These are phyloP conservation scores for Oreonectes daqikongensis DNA, from an alignment of 2,797 vertebrate genomes.

Conservation along the genomic window DNA sequence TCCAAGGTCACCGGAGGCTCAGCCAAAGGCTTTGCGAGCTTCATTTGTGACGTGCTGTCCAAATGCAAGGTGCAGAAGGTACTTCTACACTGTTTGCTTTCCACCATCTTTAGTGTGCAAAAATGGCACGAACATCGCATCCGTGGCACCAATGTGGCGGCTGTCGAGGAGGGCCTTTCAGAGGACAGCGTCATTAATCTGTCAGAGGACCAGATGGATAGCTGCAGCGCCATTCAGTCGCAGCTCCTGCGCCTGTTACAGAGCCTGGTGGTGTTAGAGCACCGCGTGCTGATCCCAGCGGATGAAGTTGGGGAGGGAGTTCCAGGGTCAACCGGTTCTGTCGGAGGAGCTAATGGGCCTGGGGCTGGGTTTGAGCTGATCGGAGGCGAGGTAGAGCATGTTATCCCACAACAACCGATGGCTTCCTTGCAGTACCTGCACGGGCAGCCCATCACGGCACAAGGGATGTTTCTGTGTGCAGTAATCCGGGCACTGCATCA, in stretches of 20 bases:
- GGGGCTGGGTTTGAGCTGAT: slow-evolving; percentile 88
- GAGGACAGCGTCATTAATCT: slow-evolving; percentile 97
- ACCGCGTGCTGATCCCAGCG: slow-evolving; percentile 86
- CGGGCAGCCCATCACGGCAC: slow-evolving; percentile 94
- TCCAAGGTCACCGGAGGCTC: slow-evolving; percentile 92
- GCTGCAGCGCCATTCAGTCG: slow-evolving; percentile 92
- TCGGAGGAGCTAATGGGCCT: slow-evolving; percentile 68
- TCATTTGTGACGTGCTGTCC: slow-evolving; percentile 94
- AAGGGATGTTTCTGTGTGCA: slow-evolving; percentile 98
- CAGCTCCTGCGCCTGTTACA: slow-evolving; percentile 93
- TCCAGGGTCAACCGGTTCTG: slow-evolving; percentile 75
- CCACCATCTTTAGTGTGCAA: slow-evolving; percentile 95
- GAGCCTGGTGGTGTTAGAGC: slow-evolving; percentile 91
- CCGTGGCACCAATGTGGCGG: slow-evolving; percentile 82
- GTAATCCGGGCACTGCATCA: slow-evolving; percentile 96
- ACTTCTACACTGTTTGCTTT: slow-evolving; percentile 93
- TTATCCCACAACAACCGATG: slow-evolving; percentile 95
- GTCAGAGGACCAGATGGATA: slow-evolving; percentile 94
- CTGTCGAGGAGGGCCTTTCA: slow-evolving; percentile 93
- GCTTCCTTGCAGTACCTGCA: slow-evolving; percentile 95
- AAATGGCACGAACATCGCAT: slow-evolving; percentile 92
- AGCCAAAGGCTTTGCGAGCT: slow-evolving; percentile 95
- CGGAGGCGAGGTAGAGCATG: slow-evolving; percentile 89
- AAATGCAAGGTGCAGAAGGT: slow-evolving; percentile 99
- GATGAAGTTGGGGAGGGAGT: slow-evolving; percentile 83